These are phyloP conservation scores for Gymnothorax reevesii DNA, from an alignment of 2,797 vertebrate species.

Conservation along the genomic window DNA sequence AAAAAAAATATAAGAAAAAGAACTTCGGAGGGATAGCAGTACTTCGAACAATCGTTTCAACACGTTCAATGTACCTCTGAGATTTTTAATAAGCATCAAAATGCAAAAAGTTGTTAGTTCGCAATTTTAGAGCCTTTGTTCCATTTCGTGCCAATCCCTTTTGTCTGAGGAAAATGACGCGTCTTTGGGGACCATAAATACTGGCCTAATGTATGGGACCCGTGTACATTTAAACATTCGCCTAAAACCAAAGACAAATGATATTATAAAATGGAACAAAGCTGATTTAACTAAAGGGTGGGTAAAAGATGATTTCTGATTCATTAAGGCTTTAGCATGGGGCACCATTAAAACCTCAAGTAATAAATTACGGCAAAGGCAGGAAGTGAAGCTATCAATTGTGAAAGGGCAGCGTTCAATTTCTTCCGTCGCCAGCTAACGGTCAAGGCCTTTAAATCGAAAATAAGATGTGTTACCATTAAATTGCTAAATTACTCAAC, in stretches of 20 bases:
- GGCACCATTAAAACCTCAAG: conserved; percentile 14
- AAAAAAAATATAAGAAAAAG: background rate
- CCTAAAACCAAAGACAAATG: background rate
- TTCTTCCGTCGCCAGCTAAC: conserved; percentile 5
- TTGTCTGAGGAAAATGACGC: background rate
- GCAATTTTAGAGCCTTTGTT: background rate
- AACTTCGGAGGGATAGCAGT: background rate
- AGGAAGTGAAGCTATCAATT: conserved; percentile 28
- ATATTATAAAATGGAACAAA: background rate
- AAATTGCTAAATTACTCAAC: background rate
- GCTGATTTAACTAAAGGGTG: background rate
- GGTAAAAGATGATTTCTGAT: no score
- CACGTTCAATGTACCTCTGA: background rate
- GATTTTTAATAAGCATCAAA: background rate
- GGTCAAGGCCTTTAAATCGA: conserved; percentile 16
- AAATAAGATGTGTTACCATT: background rate
- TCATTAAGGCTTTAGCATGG: background rate
- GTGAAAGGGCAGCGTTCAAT: conserved; percentile 21
- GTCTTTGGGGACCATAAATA: background rate
- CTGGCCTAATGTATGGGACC: background rate
- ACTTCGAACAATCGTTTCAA: background rate
- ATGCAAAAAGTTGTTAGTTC: background rate
- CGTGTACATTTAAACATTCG: background rate
- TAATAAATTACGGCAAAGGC: conserved; percentile 21
- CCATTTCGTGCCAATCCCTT: background rate